Evolutionary conservation across 2,113 vertebrate species (phyloP).

Genomic region (Nyctereutes procyonoides): DNA sequence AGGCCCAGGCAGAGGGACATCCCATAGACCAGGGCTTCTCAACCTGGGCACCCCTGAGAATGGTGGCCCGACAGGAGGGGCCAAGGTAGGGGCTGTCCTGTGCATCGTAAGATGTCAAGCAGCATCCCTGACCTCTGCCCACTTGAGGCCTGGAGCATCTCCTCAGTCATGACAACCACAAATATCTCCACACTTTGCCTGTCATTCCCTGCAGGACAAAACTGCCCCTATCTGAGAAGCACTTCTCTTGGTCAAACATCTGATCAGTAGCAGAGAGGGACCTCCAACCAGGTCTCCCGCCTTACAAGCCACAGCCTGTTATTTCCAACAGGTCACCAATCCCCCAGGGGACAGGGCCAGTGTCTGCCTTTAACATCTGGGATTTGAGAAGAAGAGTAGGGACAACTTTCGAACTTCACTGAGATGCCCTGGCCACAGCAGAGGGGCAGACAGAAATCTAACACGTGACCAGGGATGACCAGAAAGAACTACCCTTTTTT

Average conservation of each 20-base stretch:
- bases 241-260: neutral
- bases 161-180: neutral
- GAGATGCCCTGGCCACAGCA: neutral
- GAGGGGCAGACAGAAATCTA: neutral
- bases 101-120: neutral
- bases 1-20: neutral
- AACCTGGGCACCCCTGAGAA: neutral
- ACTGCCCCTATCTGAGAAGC: rapidly evolving
- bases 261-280: neutral
- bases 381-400: neutral
- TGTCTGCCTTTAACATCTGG: neutral
- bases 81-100: rapidly evolving
- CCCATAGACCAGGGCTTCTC: neutral
- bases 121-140: neutral
- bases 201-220: neutral
- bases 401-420: neutral
- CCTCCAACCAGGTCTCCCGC: too few relatives aligned
- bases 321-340: neutral
- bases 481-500: neutral
- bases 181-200: neutral
- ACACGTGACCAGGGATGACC: neutral
- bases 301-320: rapidly evolving
- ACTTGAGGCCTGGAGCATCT: neutral
- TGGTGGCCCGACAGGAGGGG: neutral
- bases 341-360: neutral